phyloP scores from a whole-genome alignment of 1,140 invertebrate species.

The Himalopsyche phryganea region DNA sequence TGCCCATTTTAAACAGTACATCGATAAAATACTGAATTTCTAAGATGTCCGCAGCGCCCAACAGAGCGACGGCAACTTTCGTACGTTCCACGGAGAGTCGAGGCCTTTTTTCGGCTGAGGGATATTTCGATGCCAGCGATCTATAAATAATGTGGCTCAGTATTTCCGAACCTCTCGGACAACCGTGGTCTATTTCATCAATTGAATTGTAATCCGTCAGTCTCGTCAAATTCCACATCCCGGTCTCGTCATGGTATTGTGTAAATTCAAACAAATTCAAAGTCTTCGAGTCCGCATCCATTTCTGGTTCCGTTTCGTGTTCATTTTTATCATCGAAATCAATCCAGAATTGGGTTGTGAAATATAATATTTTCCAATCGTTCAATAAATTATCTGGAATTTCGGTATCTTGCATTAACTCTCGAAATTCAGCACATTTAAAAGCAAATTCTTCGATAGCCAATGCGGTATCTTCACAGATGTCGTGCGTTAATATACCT shows the following conservation, averaged over 20 bases:
- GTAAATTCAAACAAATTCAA: slow-evolving; percentile 45
- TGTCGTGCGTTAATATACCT: slow-evolving; percentile 43
- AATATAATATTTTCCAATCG: slow-evolving; percentile 54
- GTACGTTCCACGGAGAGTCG: slow-evolving; percentile 44
- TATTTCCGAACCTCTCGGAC: slow-evolving; percentile 47
- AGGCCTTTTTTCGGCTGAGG: slow-evolving; percentile 40
- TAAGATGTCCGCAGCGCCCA: slow-evolving; percentile 51
- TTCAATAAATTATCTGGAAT: slow-evolving; percentile 47
- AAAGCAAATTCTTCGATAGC: slow-evolving; percentile 54
- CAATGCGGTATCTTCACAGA: slow-evolving; percentile 51
- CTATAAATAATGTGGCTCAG: slow-evolving; percentile 57
- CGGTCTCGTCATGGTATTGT: slow-evolving; percentile 45
- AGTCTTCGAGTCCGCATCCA: slow-evolving; percentile 34
- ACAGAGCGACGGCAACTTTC: slow-evolving; percentile 47
- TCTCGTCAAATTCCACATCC: slow-evolving; percentile 44
- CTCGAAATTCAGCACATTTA: slow-evolving; percentile 50
- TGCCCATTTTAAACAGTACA: slow-evolving; percentile 33
- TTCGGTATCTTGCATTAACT: slow-evolving; percentile 40
- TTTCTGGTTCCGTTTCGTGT: slow-evolving; percentile 37
- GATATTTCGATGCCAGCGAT: slow-evolving; percentile 55
- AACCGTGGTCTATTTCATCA: slow-evolving; percentile 43
- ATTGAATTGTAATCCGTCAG: slow-evolving; percentile 45
- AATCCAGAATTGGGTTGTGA: slow-evolving; percentile 38
- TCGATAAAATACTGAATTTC: slow-evolving; percentile 32
- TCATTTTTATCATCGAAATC: slow-evolving; percentile 52